Base-by-base conservation (phyloP, 2,113 vertebrate species). In the Melospiza melodia region DNA sequence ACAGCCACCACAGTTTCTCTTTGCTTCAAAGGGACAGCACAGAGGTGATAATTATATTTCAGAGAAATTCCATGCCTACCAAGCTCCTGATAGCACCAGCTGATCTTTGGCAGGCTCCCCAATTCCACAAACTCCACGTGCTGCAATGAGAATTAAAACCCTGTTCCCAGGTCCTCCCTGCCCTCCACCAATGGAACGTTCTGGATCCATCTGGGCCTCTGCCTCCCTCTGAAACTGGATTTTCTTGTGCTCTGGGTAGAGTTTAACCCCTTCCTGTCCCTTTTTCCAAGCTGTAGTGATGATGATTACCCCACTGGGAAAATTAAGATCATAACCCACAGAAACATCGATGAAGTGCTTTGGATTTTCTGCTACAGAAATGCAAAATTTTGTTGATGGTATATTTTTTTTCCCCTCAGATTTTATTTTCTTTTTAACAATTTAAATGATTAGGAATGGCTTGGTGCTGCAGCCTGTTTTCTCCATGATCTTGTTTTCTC, bases 341-440 rank as follows among this genome's bases (percentile, higher is more conserved):
- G 49, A 83, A 65, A 8, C 35, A 58, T 46, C 16, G 30, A 5
- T 6, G 7, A 83, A 62, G 11, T 10, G 7, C 28, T 67, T 55
- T 33, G 43, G 27, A 17, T 66, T 80, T 87, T 73, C 39, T 27
- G 14, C 67, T 33, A 7, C 19, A 46, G 51, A 75, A 81, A 59
- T 49, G 28, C 22, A 79, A 89, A 57, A 24, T 22, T 5, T 23
- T 46, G 12, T 61, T 30, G 17, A 8, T 59, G 22, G 23, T 49
- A 2, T 20, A 2, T 7, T 3, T 11, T 11, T 24, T 12, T 11
- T 21, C 0, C 1, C 4, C 33, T 54, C 48, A 7, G 13, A 12
- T 33, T 63, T 76, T 90, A 18, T 54, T 49, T 37, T 46, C 0
- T 41, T 22, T 62, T 62, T 33, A 31, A 27, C 14, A 25, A 3